These are phyloP conservation scores for Alouatta palliata DNA, from an alignment of 2,113 vertebrate genomes.

Conservation along the genomic window DNA sequence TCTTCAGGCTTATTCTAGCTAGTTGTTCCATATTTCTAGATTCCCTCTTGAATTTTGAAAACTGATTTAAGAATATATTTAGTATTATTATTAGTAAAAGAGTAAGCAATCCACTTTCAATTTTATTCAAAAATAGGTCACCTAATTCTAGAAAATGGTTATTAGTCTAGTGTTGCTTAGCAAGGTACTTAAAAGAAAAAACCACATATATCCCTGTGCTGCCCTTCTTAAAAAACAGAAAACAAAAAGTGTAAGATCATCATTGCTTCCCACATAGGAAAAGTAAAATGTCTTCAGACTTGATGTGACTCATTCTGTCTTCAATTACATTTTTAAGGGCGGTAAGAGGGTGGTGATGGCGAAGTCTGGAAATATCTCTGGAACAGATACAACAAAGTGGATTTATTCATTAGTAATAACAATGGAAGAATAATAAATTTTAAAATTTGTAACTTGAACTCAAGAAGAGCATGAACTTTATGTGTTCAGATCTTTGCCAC, in stretches of 20 bases:
- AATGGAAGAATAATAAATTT: conserved; percentile 21
- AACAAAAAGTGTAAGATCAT: not conserved
- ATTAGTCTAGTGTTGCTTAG: not conserved
- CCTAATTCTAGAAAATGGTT: conserved; percentile 22
- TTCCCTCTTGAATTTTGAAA: conserved; percentile 34
- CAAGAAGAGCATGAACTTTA: not conserved
- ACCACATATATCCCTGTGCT: not conserved
- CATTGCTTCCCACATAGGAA: not conserved
- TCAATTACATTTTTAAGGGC: conserved; percentile 7
- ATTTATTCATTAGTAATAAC: conserved; percentile 39
- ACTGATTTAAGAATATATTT: conserved; percentile 24
- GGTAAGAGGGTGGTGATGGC: not conserved
- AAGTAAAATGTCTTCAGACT: conserved; percentile 26
- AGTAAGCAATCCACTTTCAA: conserved; percentile 25
- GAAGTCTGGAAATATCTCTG: conserved; percentile 2
- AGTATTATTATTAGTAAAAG: conserved; percentile 11
- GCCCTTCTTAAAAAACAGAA: not conserved
- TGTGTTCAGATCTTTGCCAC: not conserved
- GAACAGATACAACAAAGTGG: not conserved
- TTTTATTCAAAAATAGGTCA: conserved; percentile 25
- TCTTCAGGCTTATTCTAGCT: conserved; percentile 33
- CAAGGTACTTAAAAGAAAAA: not conserved
- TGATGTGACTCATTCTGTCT: not conserved
- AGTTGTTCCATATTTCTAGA: conserved; percentile 27
- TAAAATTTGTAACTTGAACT: not conserved